phyloP scores from a whole-genome alignment of 2,797 vertebrate genomes.

The Clarias laeviceps region DNA sequence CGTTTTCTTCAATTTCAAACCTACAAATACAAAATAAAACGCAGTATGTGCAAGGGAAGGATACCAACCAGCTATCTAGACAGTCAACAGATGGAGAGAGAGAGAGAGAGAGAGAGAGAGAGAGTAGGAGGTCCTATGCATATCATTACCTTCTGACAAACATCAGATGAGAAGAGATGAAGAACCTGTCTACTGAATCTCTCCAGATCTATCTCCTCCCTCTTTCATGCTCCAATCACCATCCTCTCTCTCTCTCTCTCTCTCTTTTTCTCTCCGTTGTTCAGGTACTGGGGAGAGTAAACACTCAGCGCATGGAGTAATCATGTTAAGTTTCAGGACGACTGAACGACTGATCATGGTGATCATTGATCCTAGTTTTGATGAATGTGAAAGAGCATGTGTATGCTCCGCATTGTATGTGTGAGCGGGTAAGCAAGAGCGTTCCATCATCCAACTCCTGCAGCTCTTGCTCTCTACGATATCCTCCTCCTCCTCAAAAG shows the following conservation, averaged over 20 bases:
- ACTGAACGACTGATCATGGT: not conserved
- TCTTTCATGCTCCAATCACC: slow-evolving; percentile 24
- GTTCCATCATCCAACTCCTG: slow-evolving; percentile 60
- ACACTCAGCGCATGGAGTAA: slow-evolving; percentile 9
- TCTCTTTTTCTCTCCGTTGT: not conserved
- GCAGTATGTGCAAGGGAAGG: slow-evolving; percentile 8
- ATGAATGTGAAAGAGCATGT: slow-evolving; percentile 15
- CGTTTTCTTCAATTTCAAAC: slow-evolving; percentile 41
- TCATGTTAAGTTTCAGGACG: not conserved
- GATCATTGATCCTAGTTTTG: slow-evolving; percentile 9
- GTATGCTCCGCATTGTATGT: slow-evolving; percentile 12
- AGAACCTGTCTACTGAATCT: slow-evolving; percentile 23
- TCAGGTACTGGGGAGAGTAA: slow-evolving; percentile 7
- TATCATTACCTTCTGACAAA: slow-evolving; percentile 26
- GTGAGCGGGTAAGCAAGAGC: slow-evolving; percentile 34
- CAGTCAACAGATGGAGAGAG: not conserved
- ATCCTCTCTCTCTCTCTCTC: not conserved
- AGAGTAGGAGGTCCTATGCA: not conserved
- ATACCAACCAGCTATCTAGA: slow-evolving; percentile 21
- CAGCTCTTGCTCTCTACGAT: slow-evolving; percentile 74
- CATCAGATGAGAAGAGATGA: slow-evolving; percentile 19
- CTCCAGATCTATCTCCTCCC: slow-evolving; percentile 9
- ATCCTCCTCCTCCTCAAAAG: slow-evolving; percentile 68
- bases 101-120: slow-evolving; percentile 2
- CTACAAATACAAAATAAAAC: slow-evolving; percentile 24